Base-by-base conservation (phyloP, 1,140 invertebrate species). In the Rhopalosiphum padi region DNA sequence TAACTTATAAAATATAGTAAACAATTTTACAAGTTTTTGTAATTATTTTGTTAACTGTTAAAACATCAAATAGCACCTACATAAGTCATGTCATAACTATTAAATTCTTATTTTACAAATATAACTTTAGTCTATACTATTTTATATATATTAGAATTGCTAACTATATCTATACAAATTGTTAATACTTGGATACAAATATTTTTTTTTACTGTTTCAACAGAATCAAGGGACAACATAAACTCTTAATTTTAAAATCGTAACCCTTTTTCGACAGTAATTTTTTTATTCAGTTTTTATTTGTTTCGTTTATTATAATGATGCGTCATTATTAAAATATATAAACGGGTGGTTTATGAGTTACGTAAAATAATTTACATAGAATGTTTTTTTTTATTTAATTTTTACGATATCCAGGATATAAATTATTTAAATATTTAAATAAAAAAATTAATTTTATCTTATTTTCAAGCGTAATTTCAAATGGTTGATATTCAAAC, bases 361-460 rank as follows among this genome's bases (percentile, higher is more conserved):
- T 89, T 89, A 35, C 87, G 21, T 89, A 53, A 11, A 89, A 89
- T 88, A 88, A 88, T 88, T 88, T 88, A 51, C 46, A 88, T 48
- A 88, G 43, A 88, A 53, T 53, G 48, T 89, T 53, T 89, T 88
- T 41, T 41, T 89, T 89, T 53, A 22, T 53, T 89, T 53, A 53
- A 53, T 53, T 53, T 89, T 89, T 89, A 89, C 87, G 41, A 89
- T 53, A 53, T 53, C 37, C 30, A n/a, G 8, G 30, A 88, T 88
- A 48, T 88, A 88, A 88, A 87, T 87, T 87, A 87, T 87, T 87
- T 88, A 88, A 89, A 89, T 51, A 89, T 89, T 89, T 89, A 53
- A 89, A 89, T 89, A 89, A 89, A 89, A 41, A 89, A 89, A 89
- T 53, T 89, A 53, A 89, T 89, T 37, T 89, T 48, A 88, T 88